Base-by-base conservation (phyloP, 2,888 invertebrate genomes). In the Hypolimnas misippus region DNA sequence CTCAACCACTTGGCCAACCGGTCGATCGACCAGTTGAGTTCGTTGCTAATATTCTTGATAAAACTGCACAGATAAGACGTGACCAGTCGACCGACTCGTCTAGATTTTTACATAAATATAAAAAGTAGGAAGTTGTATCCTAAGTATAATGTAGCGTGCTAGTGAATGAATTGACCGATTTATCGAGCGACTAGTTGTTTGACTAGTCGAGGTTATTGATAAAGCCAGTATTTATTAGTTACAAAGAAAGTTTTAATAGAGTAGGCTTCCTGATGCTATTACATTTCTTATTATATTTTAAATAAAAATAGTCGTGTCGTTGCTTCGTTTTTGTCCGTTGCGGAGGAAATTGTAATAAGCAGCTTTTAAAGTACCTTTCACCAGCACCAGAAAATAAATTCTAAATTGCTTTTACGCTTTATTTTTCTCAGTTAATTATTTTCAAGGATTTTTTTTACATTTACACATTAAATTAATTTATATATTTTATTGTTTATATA, bases 41-140 rank as follows among this genome's bases (percentile, higher is more conserved):
- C 21, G 21, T 2, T 35, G 14, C 19, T 50, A 2, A 19, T 21
- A 38, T n/a, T 38, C 12, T 35, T 53, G 12, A 10, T 19, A 38
- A 21, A n/a, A 14, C 40, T 6, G 40, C 52, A 38, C 3, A 40
- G 25, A n/a, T 25, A 21, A 53, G 53, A 51, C 51, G 16, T n/a
- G 33, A 51, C 21, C 7, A 21, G 53, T 53, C 21, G 21, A 35
- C n/a, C 4, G 38, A 53, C 14, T 35, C 3, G 38, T 53, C 21
- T 8, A 53, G 38, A 14, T 2, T 7, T 38, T 12, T 38, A 10
- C 10, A 53, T 53, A 8, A 38, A 21, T 19, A 21, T 53, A 10
- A 19, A 42, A 44, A 44, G 21, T 10, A 38, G 10, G n/a, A n/a
- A 12, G 14, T 40, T 14, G 12, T 29, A 14, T 49, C 2, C n/a